Evolutionary conservation across 1,140 invertebrate genomes (phyloP).

Genomic region (Archivesica marissinica): DNA sequence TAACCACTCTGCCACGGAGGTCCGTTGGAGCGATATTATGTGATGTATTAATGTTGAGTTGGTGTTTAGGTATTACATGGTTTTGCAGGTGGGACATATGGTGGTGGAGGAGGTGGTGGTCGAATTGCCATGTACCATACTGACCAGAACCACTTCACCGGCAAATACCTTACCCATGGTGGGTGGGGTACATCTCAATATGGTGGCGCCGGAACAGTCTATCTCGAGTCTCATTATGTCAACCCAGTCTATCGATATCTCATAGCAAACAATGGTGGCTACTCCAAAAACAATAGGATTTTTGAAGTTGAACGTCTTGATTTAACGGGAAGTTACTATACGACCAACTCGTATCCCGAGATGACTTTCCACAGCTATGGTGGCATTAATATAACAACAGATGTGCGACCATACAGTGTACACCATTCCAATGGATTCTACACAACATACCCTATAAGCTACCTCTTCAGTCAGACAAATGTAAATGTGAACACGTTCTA

Average conservation of each 20-base stretch:
- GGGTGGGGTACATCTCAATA: slow-evolving; percentile 67
- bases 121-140: slow-evolving; percentile 75
- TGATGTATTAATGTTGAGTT: no score
- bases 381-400: slow-evolving; percentile 59
- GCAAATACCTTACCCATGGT: slow-evolving; percentile 70
- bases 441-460: slow-evolving; percentile 27
- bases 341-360: not conserved
- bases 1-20: no score
- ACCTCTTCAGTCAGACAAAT: slow-evolving; percentile 43
- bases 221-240: slow-evolving; percentile 65
- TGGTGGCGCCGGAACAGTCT: slow-evolving; percentile 75
- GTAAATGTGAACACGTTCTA: slow-evolving; percentile 35
- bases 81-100: slow-evolving; percentile 64
- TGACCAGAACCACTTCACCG: slow-evolving; percentile 72
- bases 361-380: slow-evolving; percentile 47
- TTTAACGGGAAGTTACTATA: slow-evolving; percentile 48
- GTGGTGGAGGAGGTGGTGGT: slow-evolving; percentile 76
- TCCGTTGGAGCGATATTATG: no score
- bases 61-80: no score
- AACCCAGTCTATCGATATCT: slow-evolving; percentile 58
- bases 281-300: slow-evolving; percentile 65
- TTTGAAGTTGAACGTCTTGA: slow-evolving; percentile 66
- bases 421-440: not conserved
- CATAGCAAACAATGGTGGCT: slow-evolving; percentile 64
- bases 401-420: slow-evolving; percentile 5